Percentiles rank a stretch among this genome's conserved stretches.
phyloP scores from a whole-genome alignment of 2,797 vertebrate species.

The Anas acuta region DNA sequence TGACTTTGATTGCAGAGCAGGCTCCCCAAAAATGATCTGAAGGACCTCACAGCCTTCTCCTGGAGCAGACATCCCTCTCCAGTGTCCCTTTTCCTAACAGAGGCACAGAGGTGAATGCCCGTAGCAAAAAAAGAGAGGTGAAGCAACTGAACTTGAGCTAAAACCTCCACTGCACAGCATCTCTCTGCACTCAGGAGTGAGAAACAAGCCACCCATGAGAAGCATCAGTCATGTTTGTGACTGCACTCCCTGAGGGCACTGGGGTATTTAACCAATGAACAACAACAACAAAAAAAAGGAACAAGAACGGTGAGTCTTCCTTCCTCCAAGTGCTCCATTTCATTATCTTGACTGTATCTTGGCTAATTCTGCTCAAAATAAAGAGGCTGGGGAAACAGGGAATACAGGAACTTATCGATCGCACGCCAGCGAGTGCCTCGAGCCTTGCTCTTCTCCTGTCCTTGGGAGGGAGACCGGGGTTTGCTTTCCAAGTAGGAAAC shows the following conservation, averaged over 20 bases:
- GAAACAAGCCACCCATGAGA: background rate
- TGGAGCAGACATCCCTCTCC: background rate
- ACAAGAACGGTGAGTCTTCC: background rate
- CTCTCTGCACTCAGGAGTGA: background rate
- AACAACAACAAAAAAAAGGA: background rate
- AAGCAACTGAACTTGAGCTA: background rate
- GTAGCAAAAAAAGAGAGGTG: background rate
- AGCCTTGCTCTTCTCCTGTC: background rate
- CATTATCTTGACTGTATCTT: background rate
- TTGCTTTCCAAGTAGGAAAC: conserved; percentile 19
- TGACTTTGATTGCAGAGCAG: background rate
- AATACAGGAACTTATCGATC: conserved; percentile 33
- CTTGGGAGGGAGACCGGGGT: background rate
- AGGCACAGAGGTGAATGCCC: background rate
- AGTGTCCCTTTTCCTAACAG: background rate
- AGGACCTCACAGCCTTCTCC: background rate
- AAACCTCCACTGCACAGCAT: background rate
- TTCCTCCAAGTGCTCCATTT: background rate
- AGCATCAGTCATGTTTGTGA: background rate
- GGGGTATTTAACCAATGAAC: background rate
- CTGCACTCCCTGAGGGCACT: background rate
- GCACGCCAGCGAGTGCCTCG: background rate
- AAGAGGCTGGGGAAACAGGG: conserved; percentile 3
- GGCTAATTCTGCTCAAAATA: conserved; percentile 13
- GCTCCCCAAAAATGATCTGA: background rate